Base-by-base conservation (phyloP, 2,113 vertebrate genomes). In the Strix aluco region DNA sequence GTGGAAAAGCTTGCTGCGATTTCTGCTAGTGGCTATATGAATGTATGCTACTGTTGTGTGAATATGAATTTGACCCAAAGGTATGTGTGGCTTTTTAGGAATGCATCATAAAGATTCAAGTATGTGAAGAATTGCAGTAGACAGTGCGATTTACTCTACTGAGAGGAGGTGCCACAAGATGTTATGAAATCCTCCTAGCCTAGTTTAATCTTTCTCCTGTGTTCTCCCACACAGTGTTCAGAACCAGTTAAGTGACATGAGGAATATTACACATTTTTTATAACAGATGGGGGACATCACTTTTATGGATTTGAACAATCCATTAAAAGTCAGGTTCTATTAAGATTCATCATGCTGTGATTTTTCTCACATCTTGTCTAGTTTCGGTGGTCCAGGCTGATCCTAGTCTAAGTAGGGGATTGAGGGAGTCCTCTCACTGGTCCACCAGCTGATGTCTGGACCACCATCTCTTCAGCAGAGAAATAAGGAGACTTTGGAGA, bases 181-280 rank as follows among this genome's bases (percentile, higher is more conserved):
- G 59, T 94, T 95, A 86, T 70, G 4, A 96, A 94, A 81, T 93
- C 79, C 86, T 95, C 85, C 72, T 62, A 88, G n/a, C 51, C 63
- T 83, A 90, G 46, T 88, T 95, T 90, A 92, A 88, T 95, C 72
- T 83, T 94, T 93, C 69, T 92, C 63, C 71, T 66, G 22, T 83
- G 55, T 83, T 96, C 92, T 92, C 92, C 85, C 79, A 93, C 95
- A 92, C 85, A 88, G 20, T 72, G 38, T 88, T 96, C 32, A 58
- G 79, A 92, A 69, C 27, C 81, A 88, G 59, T 90, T 74, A 96
- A 95, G 75, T 95, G 79, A 81, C 79, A 86, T 66, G 85, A 94
- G 83, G 67, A 86, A 74, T 95, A 86, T 90, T 80, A n/a, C 85
- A 78, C 26, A 10, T 81, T 83, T 94, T 95, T 66, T 40, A 29